Percentiles rank a stretch among this genome's conserved stretches.
phyloP scores from a whole-genome alignment of 64 coral and sea anemone species.

The Dendronephthya gigantea region DNA sequence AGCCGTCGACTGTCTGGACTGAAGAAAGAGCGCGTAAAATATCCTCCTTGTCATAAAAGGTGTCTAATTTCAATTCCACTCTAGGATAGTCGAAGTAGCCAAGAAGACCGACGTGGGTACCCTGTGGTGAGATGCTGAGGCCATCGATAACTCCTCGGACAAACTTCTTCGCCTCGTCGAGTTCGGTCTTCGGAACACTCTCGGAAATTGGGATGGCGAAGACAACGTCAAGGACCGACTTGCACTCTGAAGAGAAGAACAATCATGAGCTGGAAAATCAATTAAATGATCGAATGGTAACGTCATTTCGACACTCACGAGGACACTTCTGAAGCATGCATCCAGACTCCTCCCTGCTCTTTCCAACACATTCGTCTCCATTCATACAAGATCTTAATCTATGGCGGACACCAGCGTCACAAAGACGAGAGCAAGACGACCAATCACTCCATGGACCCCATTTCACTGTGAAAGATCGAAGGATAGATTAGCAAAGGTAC shows the following conservation, averaged over 20 bases:
- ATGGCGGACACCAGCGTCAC: conserved; percentile 64
- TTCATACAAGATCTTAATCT: conserved; percentile 76
- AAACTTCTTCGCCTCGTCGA: conserved; percentile 8
- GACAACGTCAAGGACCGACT: neutral
- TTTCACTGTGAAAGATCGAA: conserved; percentile 30
- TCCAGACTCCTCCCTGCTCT: conserved; percentile 43
- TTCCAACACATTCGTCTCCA: conserved; percentile 72
- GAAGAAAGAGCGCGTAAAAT: neutral
- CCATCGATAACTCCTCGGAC: conserved; percentile 4
- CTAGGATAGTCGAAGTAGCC: conserved; percentile 14
- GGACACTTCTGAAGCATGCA: conserved; percentile 96
- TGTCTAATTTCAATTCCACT: neutral
- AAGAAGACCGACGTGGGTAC: neutral
- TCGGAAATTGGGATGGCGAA: conserved; percentile 3
- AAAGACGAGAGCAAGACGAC: conserved; percentile 88
- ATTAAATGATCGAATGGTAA: neutral
- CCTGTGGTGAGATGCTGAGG: neutral
- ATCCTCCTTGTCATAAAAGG: neutral
- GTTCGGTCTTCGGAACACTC: neutral
- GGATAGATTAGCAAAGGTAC: neutral
- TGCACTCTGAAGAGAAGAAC: neutral
- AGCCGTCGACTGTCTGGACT: neutral
- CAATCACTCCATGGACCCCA: conserved; percentile 91
- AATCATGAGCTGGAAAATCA: too few relatives aligned
- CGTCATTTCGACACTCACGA: conserved; percentile 33